A percentile compares a stretch with the other conserved stretches of the same genome.
Evolutionary conservation across 1,140 invertebrate species (phyloP).

Genomic region (Globodera rostochiensis): DNA sequence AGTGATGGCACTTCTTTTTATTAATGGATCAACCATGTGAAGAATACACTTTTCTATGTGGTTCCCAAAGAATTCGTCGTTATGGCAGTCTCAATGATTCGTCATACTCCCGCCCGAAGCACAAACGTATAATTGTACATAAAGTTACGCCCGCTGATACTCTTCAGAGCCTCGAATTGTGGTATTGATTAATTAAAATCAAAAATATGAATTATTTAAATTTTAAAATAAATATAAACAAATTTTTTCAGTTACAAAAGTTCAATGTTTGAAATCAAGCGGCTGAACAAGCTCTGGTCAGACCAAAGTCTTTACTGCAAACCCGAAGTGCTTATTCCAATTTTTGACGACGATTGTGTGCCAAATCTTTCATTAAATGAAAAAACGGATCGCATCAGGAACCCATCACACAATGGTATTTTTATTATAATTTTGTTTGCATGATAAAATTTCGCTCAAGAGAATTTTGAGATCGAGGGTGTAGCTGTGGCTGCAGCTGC

Average conservation of each 20-base stretch:
- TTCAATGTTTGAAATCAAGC: conserved; percentile 47
- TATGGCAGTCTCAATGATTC: conserved; percentile 41
- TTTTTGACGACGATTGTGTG: conserved; percentile 30
- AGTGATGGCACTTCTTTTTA: not conserved
- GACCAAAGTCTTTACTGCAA: conserved; percentile 39
- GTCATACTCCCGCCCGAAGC: conserved; percentile 28
- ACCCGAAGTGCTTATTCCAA: conserved; percentile 36
- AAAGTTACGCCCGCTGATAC: conserved; percentile 40
- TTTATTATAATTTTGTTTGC: no score
- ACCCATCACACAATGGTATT: not conserved
- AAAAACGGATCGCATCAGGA: not conserved
- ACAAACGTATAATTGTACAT: conserved; percentile 31
- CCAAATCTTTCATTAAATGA: conserved; percentile 5
- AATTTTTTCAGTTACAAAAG: conserved; percentile 32
- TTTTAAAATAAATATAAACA: not conserved
- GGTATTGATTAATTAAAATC: conserved; percentile 20
- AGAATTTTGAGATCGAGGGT: no score
- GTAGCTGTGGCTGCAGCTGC: no score
- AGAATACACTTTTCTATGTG: conserved; percentile 45
- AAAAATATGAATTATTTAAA: not conserved
- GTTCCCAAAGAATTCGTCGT: conserved; percentile 41
- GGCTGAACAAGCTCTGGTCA: conserved; percentile 41
- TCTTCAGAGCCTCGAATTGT: conserved; percentile 37
- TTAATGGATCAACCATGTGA: conserved; percentile 26
- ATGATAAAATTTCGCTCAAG: no score